Percentiles rank a stretch among this genome's conserved stretches.
Evolutionary conservation across 1,140 invertebrate species (phyloP).

Genomic region (Cepaea nemoralis): DNA sequence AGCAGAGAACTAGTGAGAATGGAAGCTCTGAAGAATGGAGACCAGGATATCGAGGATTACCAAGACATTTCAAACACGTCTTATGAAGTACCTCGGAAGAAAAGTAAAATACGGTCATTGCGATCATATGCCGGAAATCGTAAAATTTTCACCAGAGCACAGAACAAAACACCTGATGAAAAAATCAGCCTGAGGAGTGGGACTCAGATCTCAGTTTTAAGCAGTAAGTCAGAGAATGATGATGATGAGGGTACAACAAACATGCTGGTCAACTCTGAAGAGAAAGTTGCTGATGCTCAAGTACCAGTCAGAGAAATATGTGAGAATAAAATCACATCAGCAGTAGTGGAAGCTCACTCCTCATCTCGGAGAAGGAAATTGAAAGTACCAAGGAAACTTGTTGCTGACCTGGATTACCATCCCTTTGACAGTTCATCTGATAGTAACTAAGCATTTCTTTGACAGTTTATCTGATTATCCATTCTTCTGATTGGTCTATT

Average conservation of each 20-base stretch:
- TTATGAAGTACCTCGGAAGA: not conserved
- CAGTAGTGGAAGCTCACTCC: not conserved
- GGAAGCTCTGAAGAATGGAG: not conserved
- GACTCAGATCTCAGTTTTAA: not conserved
- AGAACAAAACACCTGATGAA: not conserved
- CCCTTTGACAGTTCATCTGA: constrained; percentile 34
- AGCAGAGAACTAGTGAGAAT: constrained; percentile 5
- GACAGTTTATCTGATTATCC: no score
- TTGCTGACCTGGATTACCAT: constrained; percentile 30
- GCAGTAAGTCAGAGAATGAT: not conserved
- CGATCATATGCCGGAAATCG: constrained; percentile 32
- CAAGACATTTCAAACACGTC: not conserved
- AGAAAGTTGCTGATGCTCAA: not conserved
- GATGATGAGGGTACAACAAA: not conserved
- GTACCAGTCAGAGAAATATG: not conserved
- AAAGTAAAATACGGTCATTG: constrained; percentile 7
- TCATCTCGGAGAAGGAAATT: constrained; percentile 24
- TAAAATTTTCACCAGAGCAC: constrained; percentile 13
- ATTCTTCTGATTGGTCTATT: no score
- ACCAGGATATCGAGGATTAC: not conserved
- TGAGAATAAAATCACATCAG: not conserved
- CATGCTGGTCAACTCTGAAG: not conserved
- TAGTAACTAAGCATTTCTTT: constrained; percentile 36
- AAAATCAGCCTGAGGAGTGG: constrained; percentile 8
- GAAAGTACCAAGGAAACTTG: constrained; percentile 28